phyloP scores from a whole-genome alignment of 2,113 vertebrate genomes.

The Chaenogobius annularis region DNA sequence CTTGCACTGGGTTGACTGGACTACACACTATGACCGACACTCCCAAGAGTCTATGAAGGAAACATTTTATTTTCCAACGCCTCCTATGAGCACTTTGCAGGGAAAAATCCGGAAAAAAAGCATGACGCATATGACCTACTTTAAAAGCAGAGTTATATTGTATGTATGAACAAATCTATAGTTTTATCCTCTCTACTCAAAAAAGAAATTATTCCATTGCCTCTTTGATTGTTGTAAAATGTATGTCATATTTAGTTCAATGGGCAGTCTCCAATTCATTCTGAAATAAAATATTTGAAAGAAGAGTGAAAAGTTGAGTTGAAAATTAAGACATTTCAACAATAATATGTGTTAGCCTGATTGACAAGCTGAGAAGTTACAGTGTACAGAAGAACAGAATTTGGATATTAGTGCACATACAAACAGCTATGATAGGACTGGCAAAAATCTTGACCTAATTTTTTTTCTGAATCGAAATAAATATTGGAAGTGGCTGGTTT shows the following conservation, averaged over 20 bases:
- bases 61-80: not conserved
- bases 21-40: constrained; percentile 24
- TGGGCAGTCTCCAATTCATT: too few relatives aligned
- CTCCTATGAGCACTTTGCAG: constrained; percentile 3
- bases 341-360: too few relatives aligned
- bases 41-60: constrained; percentile 18
- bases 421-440: too few relatives aligned
- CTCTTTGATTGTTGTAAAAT: not conserved
- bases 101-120: constrained; percentile 6
- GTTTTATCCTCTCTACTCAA: not conserved
- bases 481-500: too few relatives aligned
- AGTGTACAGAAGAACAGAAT: too few relatives aligned
- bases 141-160: not conserved
- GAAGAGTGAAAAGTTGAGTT: too few relatives aligned
- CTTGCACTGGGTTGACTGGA: constrained; percentile 32
- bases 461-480: too few relatives aligned
- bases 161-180: not conserved
- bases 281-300: too few relatives aligned
- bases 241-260: not conserved
- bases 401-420: too few relatives aligned
- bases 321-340: too few relatives aligned
- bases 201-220: not conserved
- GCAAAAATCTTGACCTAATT: too few relatives aligned
- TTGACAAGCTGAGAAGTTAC: too few relatives aligned
- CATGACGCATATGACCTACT: constrained; percentile 10